These are phyloP conservation scores for Sialia sialis DNA, from an alignment of 2,113 vertebrate genomes.

Conservation along the genomic window DNA sequence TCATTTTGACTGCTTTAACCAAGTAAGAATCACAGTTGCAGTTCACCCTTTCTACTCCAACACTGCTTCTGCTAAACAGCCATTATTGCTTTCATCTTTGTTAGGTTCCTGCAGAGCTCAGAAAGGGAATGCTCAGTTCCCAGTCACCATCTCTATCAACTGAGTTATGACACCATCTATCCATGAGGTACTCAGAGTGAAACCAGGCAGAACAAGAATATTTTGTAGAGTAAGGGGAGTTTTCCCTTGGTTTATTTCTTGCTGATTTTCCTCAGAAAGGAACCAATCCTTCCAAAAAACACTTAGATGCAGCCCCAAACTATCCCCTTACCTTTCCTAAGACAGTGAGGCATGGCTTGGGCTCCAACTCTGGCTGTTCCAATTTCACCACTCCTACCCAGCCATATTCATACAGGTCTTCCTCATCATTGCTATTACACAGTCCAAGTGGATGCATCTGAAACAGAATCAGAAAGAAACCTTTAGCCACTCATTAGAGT, in stretches of 20 bases:
- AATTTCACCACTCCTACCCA: conserved; percentile 99
- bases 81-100: neutral
- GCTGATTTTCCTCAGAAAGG: neutral
- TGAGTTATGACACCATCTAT: neutral
- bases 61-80: neutral
- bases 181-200: neutral
- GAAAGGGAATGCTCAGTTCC: neutral
- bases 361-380: conserved; percentile 94
- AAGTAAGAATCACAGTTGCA: neutral
- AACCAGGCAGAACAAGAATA: neutral
- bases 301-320: neutral
- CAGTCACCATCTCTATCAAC: neutral
- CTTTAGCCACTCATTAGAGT: neutral
- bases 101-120: neutral
- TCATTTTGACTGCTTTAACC: neutral
- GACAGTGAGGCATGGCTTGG: conserved; percentile 94
- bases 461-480: conserved; percentile 20
- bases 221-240: neutral
- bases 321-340: conserved; percentile 87
- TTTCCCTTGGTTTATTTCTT: neutral
- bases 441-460: conserved; percentile 98
- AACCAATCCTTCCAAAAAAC: neutral
- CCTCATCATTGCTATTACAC: conserved; percentile 97
- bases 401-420: conserved; percentile 95
- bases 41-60: neutral